Conservation (phyloP, 2,888 invertebrate genomes). For the Diaprepes abbreviatus region DNA sequence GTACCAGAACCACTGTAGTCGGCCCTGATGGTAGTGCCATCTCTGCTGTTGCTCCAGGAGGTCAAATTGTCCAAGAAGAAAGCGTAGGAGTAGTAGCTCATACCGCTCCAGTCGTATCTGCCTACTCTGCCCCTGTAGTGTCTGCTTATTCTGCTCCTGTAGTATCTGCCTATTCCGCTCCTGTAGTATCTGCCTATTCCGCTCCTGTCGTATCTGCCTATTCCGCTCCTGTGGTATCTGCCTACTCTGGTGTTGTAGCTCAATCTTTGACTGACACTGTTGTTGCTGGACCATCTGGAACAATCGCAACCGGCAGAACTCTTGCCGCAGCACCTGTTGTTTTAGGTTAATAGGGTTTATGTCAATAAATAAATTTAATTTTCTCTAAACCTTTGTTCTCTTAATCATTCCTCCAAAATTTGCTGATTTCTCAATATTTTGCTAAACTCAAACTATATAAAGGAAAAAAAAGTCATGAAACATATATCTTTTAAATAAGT, state of each 20-base stretch:
- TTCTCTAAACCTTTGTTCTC: too few species aligned
- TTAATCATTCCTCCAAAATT: too few species aligned
- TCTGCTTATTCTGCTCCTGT: slow-evolving; percentile 33
- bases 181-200: slow-evolving; percentile 24
- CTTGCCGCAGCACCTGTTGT: slow-evolving; percentile 36
- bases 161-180: slow-evolving; percentile 26
- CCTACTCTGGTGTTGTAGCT: slow-evolving; percentile 27
- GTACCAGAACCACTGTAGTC: slow-evolving; percentile 53
- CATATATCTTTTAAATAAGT: too few species aligned
- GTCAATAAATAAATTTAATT: too few species aligned
- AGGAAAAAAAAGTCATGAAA: too few species aligned
- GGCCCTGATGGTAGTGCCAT: slow-evolving; percentile 56
- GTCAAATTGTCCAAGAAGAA: slow-evolving; percentile 51
- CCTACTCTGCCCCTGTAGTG: slow-evolving; percentile 21
- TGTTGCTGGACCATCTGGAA: slow-evolving; percentile 57
- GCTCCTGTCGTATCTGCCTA: not conserved
- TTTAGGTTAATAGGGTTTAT: slow-evolving; percentile 20
- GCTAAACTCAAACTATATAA: too few species aligned
- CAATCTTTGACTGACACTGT: slow-evolving; percentile 49
- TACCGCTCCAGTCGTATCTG: slow-evolving; percentile 22
- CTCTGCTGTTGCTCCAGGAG: slow-evolving; percentile 54
- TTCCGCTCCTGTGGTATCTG: too few species aligned
- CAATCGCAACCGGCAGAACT: slow-evolving; percentile 52
- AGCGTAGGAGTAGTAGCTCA: slow-evolving; percentile 26
- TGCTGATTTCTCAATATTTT: too few species aligned